Percentiles rank a stretch among this genome's conserved stretches.
Conservation (phyloP, 2,113 vertebrate species). For the Probosciger aterrimus region DNA sequence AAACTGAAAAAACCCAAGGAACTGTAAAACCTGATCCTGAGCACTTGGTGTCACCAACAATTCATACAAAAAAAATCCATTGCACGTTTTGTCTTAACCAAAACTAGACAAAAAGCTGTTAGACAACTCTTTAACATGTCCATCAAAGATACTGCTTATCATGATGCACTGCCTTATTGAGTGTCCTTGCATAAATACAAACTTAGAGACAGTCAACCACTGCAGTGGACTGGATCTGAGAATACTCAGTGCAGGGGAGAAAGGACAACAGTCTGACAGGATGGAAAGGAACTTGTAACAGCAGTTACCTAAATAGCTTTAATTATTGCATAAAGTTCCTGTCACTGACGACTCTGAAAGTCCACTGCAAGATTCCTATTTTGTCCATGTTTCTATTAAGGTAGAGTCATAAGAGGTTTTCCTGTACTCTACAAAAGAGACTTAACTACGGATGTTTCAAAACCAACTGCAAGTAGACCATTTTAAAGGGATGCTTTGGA, state of each 20-base stretch:
- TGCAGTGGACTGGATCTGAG: background rate
- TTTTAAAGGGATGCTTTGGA: background rate
- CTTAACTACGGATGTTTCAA: background rate
- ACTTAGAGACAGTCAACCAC: too few relatives aligned
- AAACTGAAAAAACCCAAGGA: background rate
- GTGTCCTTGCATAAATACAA: background rate
- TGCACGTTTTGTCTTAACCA: background rate
- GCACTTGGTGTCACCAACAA: background rate
- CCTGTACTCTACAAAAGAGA: background rate
- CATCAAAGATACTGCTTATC: background rate
- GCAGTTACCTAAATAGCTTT: background rate
- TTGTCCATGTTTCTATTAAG: background rate
- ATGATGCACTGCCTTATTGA: background rate
- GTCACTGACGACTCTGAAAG: background rate
- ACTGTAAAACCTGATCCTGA: background rate
- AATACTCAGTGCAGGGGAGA: background rate
- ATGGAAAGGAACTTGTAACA: background rate
- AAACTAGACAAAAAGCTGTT: background rate
- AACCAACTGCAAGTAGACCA: background rate
- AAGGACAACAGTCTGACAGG: background rate
- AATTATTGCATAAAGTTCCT: background rate
- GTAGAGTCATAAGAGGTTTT: constrained; percentile 1
- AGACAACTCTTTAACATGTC: background rate
- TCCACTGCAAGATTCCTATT: background rate
- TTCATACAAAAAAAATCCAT: background rate